Conservation (phyloP, 1,140 invertebrate species). For the Bombus fervidus region DNA sequence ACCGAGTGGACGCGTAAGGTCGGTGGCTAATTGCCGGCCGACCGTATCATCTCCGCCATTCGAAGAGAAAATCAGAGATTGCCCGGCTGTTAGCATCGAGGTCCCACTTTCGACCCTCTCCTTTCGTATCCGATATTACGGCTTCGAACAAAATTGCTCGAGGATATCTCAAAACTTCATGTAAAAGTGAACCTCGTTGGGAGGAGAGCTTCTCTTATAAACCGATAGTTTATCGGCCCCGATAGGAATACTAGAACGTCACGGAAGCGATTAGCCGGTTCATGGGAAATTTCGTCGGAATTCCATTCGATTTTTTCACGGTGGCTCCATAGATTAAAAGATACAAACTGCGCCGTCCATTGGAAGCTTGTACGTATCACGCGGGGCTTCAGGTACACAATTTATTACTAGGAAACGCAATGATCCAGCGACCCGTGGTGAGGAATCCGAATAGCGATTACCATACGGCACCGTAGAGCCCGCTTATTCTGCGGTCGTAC, state of each 20-base stretch:
- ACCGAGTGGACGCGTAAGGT: constrained; percentile 49
- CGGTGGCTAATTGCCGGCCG: constrained; percentile 48
- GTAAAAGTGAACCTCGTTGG: neutral
- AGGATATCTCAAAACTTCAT: neutral
- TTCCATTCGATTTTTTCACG: constrained; percentile 55
- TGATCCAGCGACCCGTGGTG: constrained; percentile 56
- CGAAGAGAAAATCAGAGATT: constrained; percentile 33
- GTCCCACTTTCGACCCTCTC: neutral
- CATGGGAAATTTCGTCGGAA: constrained; percentile 47
- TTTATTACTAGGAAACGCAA: constrained; percentile 64
- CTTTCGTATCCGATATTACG: neutral
- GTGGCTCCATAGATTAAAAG: constrained; percentile 51
- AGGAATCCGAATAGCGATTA: constrained; percentile 63
- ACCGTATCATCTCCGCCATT: constrained; percentile 33
- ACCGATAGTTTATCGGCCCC: neutral
- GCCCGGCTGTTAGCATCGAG: neutral
- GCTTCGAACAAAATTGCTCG: neutral
- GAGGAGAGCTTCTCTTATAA: neutral
- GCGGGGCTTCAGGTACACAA: constrained; percentile 47
- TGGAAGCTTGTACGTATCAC: constrained; percentile 59
- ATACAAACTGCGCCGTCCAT: constrained; percentile 52
- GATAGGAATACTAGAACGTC: constrained; percentile 31
- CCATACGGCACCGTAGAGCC: constrained; percentile 51
- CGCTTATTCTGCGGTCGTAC: constrained; percentile 46
- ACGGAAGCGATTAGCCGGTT: constrained; percentile 45